A percentile compares a stretch with the other conserved stretches of the same genome.
Evolutionary conservation across 2,113 vertebrate species (phyloP).

Genomic region (Cinclus mexicanus): DNA sequence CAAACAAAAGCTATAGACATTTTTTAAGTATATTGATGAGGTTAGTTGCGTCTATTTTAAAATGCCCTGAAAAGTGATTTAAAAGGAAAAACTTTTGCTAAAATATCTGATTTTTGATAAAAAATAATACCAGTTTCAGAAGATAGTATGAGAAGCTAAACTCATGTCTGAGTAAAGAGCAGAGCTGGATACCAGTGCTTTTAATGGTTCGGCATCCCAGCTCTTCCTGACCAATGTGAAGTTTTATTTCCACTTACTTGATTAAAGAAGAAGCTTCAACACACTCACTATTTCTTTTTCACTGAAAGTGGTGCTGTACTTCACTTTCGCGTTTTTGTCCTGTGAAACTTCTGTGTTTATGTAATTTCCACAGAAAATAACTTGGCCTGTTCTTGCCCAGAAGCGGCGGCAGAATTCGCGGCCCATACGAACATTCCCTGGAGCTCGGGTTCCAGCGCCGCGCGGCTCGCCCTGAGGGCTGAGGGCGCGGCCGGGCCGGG

Average conservation of each 20-base stretch:
- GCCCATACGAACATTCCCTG: not conserved
- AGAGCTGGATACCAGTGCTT: not conserved
- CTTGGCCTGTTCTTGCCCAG: not conserved
- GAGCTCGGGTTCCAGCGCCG: rapidly evolving
- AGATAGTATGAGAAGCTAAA: not conserved
- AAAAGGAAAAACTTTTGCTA: not conserved
- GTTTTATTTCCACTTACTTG: not conserved
- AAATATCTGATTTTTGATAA: not conserved
- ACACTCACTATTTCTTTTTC: not conserved
- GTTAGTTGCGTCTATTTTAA: not conserved
- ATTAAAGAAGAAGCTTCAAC: not conserved
- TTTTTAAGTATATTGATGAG: not conserved
- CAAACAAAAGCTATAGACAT: not conserved
- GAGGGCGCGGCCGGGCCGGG: not conserved
- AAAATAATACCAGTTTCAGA: not conserved
- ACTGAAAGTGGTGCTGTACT: not conserved
- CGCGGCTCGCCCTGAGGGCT: not conserved
- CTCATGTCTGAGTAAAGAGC: not conserved
- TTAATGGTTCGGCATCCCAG: not conserved
- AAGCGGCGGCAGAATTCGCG: not conserved
- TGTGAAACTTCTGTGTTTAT: not conserved
- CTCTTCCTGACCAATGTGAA: not conserved
- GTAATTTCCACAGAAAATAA: not conserved
- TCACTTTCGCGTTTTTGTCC: not conserved
- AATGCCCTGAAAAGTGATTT: not conserved